Percentiles rank a stretch among this genome's conserved stretches.
Conservation (phyloP, 2,113 vertebrate genomes). For the Apistogramma diplotaenia region DNA sequence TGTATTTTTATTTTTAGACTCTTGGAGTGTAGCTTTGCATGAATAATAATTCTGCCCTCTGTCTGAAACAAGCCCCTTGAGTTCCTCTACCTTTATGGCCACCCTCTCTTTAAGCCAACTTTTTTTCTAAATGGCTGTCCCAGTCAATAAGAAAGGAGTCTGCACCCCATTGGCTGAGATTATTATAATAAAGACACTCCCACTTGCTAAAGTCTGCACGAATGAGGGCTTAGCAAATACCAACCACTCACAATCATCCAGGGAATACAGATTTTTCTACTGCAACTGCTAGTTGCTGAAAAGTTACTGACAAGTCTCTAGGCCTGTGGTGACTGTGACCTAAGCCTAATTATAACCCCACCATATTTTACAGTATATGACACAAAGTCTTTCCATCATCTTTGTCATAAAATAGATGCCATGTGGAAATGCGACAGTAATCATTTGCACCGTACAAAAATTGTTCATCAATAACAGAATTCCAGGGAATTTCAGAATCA, state of each 20-base stretch:
- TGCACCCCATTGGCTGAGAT: neutral
- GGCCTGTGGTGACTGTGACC: too few relatives aligned
- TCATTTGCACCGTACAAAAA: neutral
- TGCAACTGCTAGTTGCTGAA: too few relatives aligned
- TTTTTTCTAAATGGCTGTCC: neutral
- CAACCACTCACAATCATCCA: neutral
- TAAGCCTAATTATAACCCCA: neutral
- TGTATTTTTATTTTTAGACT: neutral
- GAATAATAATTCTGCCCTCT: neutral
- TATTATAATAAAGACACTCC: neutral
- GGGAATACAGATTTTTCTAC: neutral
- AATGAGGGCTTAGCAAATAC: too few relatives aligned
- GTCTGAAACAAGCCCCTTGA: neutral
- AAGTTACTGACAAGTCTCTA: too few relatives aligned
- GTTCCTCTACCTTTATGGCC: neutral
- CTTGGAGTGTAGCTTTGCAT: neutral
- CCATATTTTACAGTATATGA: neutral
- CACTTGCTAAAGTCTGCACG: neutral
- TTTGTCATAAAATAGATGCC: neutral
- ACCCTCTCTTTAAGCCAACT: neutral
- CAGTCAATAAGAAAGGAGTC: accelerated
- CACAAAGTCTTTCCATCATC: neutral
- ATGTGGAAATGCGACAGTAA: neutral
- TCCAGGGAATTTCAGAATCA: neutral
- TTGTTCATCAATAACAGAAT: neutral